Base-by-base conservation (phyloP, 2,113 vertebrate species). In the Myotis davidii region DNA sequence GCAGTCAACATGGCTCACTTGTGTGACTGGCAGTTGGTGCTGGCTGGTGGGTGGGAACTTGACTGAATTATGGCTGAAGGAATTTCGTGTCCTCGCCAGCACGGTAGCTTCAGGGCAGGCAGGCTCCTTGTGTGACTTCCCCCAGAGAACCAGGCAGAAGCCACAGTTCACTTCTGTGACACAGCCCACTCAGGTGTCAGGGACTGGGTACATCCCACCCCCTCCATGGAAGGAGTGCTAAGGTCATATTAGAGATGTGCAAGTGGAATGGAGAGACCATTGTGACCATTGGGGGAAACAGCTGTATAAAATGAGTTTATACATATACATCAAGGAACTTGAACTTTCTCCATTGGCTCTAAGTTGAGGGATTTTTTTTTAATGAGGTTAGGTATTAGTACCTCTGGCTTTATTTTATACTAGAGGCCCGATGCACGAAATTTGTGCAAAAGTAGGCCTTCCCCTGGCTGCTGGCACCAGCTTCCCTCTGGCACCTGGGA, bases 331-430 rank as follows among this genome's bases (percentile, higher is more conserved):
- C 61, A 78, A 37, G 79, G 74, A 67, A 4, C 14, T 61, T 39
- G 27, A 21, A 37, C 21, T 64, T 34, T 45, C 12, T 34, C 79
- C 69, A 18, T 18, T 85, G 61, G 42, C 61, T 82, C 17, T 84
- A 37, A 56, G 8, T 69, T 37, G 45, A 56, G 10, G 45, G 45
- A 10, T 85, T 45, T 20, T 48, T 50, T 87, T 74, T 79, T 34
- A 45, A 83, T 54, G 72, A 77, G 65, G 27, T 37, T 37, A 64
- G 67, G n/a, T 78, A 29, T 18, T 79, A 34, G 54, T 52, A 64
- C 34, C 89, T 92, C 17, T 20, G 54, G 48, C 39, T 79, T 89
- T 39, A 29, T 52, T 83, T 92, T 72, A 61, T 61, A 61, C 59
- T 27, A 61, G 59, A 61, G 59, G 59, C 59, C 25, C 10, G 1